Evolutionary conservation across 2,113 vertebrate species (phyloP).

Genomic region (Fregata magnificens): DNA sequence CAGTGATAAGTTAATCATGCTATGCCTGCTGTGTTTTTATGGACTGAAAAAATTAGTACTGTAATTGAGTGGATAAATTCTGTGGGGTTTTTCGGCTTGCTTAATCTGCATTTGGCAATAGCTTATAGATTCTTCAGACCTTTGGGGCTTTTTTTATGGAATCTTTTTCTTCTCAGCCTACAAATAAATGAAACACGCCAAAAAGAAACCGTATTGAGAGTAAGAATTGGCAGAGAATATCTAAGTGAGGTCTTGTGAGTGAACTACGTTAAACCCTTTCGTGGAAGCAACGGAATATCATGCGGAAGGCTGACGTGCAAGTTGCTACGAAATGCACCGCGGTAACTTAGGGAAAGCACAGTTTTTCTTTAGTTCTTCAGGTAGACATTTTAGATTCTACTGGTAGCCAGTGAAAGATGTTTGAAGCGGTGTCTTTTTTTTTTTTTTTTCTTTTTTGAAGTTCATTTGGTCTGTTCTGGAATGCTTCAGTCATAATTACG

Average conservation of each 20-base stretch:
- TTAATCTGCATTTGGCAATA: not conserved
- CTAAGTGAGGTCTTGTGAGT: not conserved
- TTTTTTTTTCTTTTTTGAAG: slow-evolving; percentile 24
- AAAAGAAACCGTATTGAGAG: not conserved
- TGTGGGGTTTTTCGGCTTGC: not conserved
- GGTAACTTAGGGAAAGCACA: not conserved
- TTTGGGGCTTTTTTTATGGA: not conserved
- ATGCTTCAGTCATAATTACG: slow-evolving; percentile 37
- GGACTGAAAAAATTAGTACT: not conserved
- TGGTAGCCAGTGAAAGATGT: not conserved
- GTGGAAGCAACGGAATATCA: not conserved
- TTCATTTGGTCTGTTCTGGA: slow-evolving; percentile 43
- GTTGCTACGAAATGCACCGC: not conserved
- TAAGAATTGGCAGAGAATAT: not conserved
- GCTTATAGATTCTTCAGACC: not conserved
- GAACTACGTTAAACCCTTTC: not conserved
- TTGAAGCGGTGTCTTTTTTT: not conserved
- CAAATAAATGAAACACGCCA: not conserved
- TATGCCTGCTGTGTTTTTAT: not conserved
- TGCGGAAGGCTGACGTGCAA: not conserved
- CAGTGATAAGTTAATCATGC: slow-evolving; percentile 39
- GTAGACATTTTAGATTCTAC: not conserved
- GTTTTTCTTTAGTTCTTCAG: not conserved
- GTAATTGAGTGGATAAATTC: slow-evolving; percentile 39
- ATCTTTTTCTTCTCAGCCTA: not conserved